Evolutionary conservation across 2,797 vertebrate genomes (phyloP), one percentile per base, ranked within the genome.

Genomic region (Salmo trutta): DNA sequence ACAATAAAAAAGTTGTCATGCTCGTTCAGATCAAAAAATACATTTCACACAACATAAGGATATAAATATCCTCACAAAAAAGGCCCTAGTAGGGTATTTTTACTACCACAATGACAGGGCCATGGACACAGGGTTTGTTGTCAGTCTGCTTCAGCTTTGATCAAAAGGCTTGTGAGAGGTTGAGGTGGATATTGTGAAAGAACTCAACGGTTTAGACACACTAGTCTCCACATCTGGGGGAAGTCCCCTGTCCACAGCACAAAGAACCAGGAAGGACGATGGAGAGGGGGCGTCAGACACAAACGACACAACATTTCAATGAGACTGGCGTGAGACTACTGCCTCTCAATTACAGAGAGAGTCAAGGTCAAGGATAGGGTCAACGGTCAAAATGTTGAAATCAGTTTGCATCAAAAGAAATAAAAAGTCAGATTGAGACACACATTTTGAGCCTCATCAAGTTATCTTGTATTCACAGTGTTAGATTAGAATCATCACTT

Each of bases 241-340:
- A 93, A 92, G 83, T 91, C 71, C 85, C 84, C 80, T 83, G 81
- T 77, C 78, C 47, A 70, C 52, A 14, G 65, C 69, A 85, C 85
- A 90, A 85, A 88, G 83, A 77, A 66, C 84, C 85, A 90, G 92
- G 92, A 93, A 90, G 84, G 67, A 86, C 87, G 82, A 53, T 16
- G 33, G n/a, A 84, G 47, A 80, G 73, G 75, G 82, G 76, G 76
- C 80, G 77, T 76, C 7, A 54, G 80, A 85, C 79, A 79, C 59
- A 19, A 79, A 87, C 87, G 91, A 89, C 91, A 93, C 87, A 93
- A 92, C 91, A 93, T 86, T 81, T 91, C 90, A 89, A 76, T 88
- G 81, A 91, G 85, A 81, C 33, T 83, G 79, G 52, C 69, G 74
- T 27, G 82, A 84, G 85, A 54, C 76, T 84, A 77, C 69, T 52